Conservation (phyloP, 2,797 vertebrate genomes). For the Epinephelus coioides region DNA sequence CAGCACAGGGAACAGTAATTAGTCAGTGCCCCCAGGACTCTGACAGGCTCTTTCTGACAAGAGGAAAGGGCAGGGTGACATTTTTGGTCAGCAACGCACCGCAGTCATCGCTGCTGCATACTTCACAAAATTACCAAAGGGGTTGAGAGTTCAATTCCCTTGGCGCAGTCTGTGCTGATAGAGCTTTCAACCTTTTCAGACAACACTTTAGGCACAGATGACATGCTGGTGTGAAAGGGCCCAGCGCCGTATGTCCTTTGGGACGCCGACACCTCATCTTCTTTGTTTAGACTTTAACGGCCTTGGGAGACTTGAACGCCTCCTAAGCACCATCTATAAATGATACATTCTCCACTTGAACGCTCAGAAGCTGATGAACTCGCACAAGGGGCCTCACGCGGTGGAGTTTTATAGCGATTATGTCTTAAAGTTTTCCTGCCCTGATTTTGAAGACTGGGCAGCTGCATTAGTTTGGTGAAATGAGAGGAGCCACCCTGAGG, state of each 20-base stretch:
- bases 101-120: slow-evolving; percentile 61
- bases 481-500: slow-evolving; percentile 32
- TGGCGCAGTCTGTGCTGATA: slow-evolving; percentile 61
- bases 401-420: slow-evolving; percentile 46
- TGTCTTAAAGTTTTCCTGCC: slow-evolving; percentile 22
- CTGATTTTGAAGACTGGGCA: slow-evolving; percentile 42
- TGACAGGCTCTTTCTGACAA: slow-evolving; percentile 77
- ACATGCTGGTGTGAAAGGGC: slow-evolving; percentile 44
- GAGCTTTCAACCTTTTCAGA: slow-evolving; percentile 75
- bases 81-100: slow-evolving; percentile 77
- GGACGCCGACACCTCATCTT: slow-evolving; percentile 61
- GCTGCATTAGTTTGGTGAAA: slow-evolving; percentile 39
- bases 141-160: slow-evolving; percentile 81
- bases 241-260: slow-evolving; percentile 39
- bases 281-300: slow-evolving; percentile 70
- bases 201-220: slow-evolving; percentile 53
- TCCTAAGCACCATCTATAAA: slow-evolving; percentile 66
- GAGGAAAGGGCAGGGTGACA: slow-evolving; percentile 86
- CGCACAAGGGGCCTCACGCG: slow-evolving; percentile 27
- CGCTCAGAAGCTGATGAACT: slow-evolving; percentile 53
- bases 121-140: slow-evolving; percentile 79
- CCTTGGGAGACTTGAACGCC: slow-evolving; percentile 50
- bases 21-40: slow-evolving; percentile 78
- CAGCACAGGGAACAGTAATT: slow-evolving; percentile 81
- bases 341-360: slow-evolving; percentile 60